Evolutionary conservation across 2,888 invertebrate species (phyloP).

Genomic region (Caenorhabditis becei): DNA sequence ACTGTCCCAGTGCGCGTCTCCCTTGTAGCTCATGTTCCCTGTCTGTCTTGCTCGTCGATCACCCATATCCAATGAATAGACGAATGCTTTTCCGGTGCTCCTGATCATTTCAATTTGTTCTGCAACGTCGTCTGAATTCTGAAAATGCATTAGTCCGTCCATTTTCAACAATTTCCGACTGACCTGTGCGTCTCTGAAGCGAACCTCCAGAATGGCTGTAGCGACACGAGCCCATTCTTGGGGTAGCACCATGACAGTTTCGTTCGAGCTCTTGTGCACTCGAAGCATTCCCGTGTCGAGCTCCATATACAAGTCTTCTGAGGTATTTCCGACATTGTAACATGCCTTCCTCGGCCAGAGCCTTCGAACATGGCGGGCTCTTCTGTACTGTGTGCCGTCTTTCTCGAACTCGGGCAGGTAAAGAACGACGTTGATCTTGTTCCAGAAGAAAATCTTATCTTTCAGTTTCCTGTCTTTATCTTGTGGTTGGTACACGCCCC

Average conservation of each 20-base stretch:
- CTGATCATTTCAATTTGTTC: constrained; percentile 8
- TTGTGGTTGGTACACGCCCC: too few species aligned
- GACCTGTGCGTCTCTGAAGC: constrained; percentile 18
- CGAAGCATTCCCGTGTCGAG: constrained; percentile 31
- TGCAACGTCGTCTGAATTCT: not conserved
- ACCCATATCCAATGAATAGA: constrained; percentile 2
- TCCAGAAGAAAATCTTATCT: not conserved
- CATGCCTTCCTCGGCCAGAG: not conserved
- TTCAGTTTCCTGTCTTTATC: not conserved
- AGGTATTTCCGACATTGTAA: not conserved
- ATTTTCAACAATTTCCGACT: not conserved
- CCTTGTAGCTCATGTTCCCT: not conserved
- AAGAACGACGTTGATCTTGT: constrained; percentile 19
- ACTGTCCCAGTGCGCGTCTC: not conserved
- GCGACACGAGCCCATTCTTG: not conserved
- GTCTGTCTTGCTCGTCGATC: not conserved
- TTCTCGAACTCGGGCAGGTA: constrained; percentile 4
- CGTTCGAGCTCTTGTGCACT: not conserved
- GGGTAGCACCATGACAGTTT: not conserved
- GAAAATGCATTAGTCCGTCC: not conserved
- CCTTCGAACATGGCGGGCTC: constrained; percentile 35
- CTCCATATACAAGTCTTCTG: constrained; percentile 18
- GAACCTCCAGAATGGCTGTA: constrained; percentile 3
- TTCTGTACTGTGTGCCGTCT: constrained; percentile 23
- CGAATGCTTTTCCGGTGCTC: not conserved